A percentile compares a stretch with the other conserved stretches of the same genome.
phyloP scores from a whole-genome alignment of 1,140 invertebrate genomes.

The Drosophila saltans region DNA sequence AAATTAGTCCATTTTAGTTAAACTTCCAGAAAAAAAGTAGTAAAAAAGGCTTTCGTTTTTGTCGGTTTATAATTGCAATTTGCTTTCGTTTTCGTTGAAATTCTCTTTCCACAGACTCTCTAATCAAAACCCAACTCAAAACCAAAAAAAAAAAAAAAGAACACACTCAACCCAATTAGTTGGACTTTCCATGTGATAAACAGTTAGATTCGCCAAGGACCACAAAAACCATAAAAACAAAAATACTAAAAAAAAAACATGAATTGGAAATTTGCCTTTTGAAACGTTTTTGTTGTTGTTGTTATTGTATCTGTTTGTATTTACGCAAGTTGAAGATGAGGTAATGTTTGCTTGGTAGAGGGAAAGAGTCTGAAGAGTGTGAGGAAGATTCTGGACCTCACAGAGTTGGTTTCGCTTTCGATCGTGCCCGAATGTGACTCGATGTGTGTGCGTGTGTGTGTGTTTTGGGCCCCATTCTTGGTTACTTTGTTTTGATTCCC shows the following conservation, averaged over 20 bases:
- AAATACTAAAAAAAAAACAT: constrained; percentile 29
- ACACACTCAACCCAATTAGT: constrained; percentile 62
- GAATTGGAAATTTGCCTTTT: constrained; percentile 38
- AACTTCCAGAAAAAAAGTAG: no score
- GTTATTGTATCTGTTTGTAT: constrained; percentile 38
- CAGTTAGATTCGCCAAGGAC: constrained; percentile 55
- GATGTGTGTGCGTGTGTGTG: constrained; percentile 30
- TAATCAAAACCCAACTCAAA: constrained; percentile 11
- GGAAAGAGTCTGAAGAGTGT: neutral
- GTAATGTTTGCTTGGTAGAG: neutral
- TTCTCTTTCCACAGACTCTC: neutral
- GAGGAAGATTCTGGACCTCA: constrained; percentile 30
- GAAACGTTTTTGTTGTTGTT: constrained; percentile 20
- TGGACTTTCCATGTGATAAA: constrained; percentile 61
- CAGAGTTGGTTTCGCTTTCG: constrained; percentile 67
- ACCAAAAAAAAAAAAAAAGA: constrained; percentile 21
- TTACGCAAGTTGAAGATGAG: constrained; percentile 35
- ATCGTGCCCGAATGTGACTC: constrained; percentile 43
- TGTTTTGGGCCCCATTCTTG: constrained; percentile 63
- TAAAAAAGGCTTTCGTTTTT: neutral
- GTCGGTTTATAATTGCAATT: constrained; percentile 8
- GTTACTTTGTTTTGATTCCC: constrained; percentile 74
- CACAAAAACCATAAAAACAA: constrained; percentile 16
- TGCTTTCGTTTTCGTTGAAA: constrained; percentile 9
- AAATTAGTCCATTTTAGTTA: no score